Base-by-base conservation (phyloP, 2,888 invertebrate genomes). In the Ceriagrion tenellum region DNA sequence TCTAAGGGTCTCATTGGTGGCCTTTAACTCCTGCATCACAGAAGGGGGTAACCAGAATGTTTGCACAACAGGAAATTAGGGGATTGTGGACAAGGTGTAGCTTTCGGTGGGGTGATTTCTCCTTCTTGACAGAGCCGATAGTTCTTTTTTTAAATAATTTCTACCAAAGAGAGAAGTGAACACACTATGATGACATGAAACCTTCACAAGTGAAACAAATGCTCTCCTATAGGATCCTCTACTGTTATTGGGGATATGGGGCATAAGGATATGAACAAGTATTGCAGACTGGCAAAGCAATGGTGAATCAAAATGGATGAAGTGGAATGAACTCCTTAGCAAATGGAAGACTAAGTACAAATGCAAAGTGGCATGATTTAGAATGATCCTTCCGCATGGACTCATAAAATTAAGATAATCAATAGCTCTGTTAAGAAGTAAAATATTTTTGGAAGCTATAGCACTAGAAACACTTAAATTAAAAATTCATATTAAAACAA, bases 1-100 rank as follows among this genome's bases (percentile, higher is more conserved):
- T 97, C 98, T 98, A 97, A 98, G 98, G 97, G 98, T 98, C 98
- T 98, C 98, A 97, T 98, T 98, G 97, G 98, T 98, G 97, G 98
- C 98, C 98, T 98, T 98, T 98, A 98, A 98, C 98, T 98, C 98
- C 98, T 98, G 98, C 93, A 93, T 93, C 93, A 93, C 93, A 93
- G 81, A 93, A 69, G 93, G 93, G 93, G 93, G 90, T 93, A 93
- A 93, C 93, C 93, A 93, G 93, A 93, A 93, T n/a, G 93, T 93
- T 93, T 93, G 93, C 93, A 93, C 69, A 93, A 93, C 93, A 93
- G 93, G 93, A 74, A 47, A 93, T 93, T 93, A 93, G 93, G 93
- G 93, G 93, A 89, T 69, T 93, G 69, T 93, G 93, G 93, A 93
- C 69, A 93, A 93, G 35, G 93, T 47, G 47, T 69, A 18, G 40